Evolutionary conservation across 2,113 vertebrate species (phyloP).

Genomic region (Myiopsitta monachus): DNA sequence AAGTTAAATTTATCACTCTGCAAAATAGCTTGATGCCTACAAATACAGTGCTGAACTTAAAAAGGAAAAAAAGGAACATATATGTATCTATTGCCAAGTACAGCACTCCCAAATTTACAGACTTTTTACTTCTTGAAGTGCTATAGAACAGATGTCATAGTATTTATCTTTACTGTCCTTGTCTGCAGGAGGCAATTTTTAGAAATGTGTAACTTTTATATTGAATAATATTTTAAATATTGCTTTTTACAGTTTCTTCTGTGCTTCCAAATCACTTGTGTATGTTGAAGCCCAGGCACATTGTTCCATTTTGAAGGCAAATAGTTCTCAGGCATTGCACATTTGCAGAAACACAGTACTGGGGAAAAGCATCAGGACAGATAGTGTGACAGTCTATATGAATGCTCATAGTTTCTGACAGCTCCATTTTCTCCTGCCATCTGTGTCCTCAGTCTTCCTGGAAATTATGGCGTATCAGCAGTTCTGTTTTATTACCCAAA

Average conservation of each 20-base stretch:
- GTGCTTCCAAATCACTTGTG: neutral
- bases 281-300: neutral
- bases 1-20: neutral
- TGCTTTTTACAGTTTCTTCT: conserved; percentile 6
- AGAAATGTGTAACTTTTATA: neutral
- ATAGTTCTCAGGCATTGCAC: neutral
- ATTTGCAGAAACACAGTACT: neutral
- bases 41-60: neutral
- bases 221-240: neutral
- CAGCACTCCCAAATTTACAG: neutral
- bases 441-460: conserved; percentile 25
- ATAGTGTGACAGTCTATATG: neutral
- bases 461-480: conserved; percentile 24
- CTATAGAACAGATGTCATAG: neutral
- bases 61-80: neutral
- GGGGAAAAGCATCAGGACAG: neutral
- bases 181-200: conserved; percentile 17
- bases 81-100: neutral
- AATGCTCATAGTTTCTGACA: conserved; percentile 53
- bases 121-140: neutral
- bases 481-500: conserved; percentile 60
- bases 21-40: neutral
- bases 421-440: conserved; percentile 49
- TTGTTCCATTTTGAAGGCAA: neutral
- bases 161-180: neutral